These are phyloP conservation scores for Drosophila fungiperda DNA, from an alignment of 2,888 invertebrate species.

Conservation along the genomic window DNA sequence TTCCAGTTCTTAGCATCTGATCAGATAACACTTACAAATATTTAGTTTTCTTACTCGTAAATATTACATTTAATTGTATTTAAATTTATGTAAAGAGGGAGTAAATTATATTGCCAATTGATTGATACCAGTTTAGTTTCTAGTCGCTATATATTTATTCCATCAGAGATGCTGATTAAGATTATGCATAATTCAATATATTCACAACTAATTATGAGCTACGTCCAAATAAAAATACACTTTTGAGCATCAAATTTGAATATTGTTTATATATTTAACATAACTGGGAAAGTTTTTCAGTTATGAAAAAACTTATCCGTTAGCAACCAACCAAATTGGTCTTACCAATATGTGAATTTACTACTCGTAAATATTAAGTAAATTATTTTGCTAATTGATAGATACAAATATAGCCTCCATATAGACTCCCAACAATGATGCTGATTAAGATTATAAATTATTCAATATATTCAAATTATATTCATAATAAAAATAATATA, in stretches of 20 bases:
- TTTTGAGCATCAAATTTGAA: neutral
- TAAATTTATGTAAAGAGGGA: too few species aligned
- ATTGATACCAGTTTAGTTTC: neutral
- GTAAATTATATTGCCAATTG: too few species aligned
- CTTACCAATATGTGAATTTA: neutral
- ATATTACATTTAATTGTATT: too few species aligned
- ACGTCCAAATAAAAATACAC: neutral
- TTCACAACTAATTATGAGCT: too few species aligned
- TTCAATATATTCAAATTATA: neutral
- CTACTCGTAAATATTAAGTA: neutral
- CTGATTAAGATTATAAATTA: neutral
- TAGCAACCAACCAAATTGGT: neutral
- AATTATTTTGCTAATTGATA: neutral
- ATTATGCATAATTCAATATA: neutral
- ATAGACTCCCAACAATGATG: neutral
- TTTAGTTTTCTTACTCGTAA: neutral
- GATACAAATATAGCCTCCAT: neutral
- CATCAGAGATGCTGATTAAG: neutral
- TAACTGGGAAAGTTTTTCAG: neutral
- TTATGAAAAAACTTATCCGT: neutral
- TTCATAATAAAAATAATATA: neutral
- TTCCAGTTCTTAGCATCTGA: neutral
- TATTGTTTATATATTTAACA: neutral
- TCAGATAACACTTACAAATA: too few species aligned
- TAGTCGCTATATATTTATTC: neutral